phyloP scores from a whole-genome alignment of 2,797 vertebrate genomes.

The Gymnopithys bicolor region DNA sequence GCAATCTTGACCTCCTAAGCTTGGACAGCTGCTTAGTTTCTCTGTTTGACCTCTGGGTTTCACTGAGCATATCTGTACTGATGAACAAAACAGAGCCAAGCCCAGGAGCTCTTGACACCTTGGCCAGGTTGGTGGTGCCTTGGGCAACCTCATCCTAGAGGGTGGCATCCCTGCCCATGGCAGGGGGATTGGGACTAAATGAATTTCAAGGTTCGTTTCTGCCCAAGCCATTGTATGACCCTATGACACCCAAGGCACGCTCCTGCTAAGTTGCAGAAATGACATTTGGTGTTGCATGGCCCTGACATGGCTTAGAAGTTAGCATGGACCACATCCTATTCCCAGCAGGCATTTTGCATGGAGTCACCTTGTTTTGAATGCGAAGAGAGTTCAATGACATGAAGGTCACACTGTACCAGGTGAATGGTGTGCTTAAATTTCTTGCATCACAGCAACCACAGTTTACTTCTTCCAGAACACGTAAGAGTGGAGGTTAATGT shows the following conservation, averaged over 20 bases:
- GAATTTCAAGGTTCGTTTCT: not conserved
- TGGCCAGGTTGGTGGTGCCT: not conserved
- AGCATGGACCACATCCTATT: not conserved
- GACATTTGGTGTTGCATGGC: not conserved
- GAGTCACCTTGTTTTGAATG: not conserved
- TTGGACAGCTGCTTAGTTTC: not conserved
- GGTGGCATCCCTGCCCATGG: not conserved
- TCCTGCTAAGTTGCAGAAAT: not conserved
- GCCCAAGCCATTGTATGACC: not conserved
- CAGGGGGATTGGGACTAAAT: not conserved
- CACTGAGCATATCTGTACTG: not conserved
- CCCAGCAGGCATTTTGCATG: not conserved
- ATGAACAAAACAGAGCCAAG: not conserved
- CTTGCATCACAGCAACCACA: not conserved
- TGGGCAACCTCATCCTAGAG: not conserved
- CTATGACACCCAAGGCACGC: accelerated
- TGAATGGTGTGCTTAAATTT: not conserved
- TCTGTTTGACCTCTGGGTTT: not conserved
- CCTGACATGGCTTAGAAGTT: not conserved
- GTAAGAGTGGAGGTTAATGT: not conserved
- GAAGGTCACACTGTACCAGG: not conserved
- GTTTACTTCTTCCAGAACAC: not conserved
- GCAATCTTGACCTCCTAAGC: not conserved
- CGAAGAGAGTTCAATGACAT: not conserved
- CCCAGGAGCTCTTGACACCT: not conserved